These are phyloP conservation scores for Morpho deidamia DNA, from an alignment of 2,888 invertebrate species.

Conservation along the genomic window DNA sequence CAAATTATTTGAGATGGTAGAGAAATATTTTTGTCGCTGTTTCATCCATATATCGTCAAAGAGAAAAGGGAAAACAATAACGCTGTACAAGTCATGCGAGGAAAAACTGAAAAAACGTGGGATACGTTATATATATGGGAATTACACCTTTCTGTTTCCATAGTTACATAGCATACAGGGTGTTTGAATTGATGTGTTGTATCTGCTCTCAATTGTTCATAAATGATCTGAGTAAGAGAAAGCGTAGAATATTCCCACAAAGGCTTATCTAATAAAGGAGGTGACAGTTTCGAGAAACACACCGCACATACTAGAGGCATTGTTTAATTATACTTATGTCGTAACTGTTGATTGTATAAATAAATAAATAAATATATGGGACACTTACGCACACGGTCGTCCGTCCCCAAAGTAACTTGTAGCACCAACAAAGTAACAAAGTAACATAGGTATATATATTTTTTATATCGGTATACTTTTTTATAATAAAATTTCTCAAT, in stretches of 20 bases:
- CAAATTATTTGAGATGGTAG: not conserved
- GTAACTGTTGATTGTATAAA: too few species aligned
- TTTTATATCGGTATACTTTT: too few species aligned
- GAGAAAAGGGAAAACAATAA: conserved; percentile 32
- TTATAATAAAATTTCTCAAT: too few species aligned
- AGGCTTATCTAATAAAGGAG: conserved; percentile 43
- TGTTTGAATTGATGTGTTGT: not conserved
- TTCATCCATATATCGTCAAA: conserved; percentile 20
- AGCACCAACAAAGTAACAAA: too few species aligned
- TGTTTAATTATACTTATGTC: conserved; percentile 17
- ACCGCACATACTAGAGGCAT: conserved; percentile 10
- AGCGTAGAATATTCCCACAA: conserved; percentile 45
- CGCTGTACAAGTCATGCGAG: conserved; percentile 26
- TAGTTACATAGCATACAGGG: too few species aligned
- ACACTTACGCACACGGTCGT: too few species aligned
- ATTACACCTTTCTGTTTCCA: conserved; percentile 1
- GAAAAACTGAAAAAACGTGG: conserved; percentile 7
- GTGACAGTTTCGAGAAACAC: conserved; percentile 26
- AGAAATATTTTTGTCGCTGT: conserved; percentile 1
- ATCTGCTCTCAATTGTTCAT: conserved; percentile 29
- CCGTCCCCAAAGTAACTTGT: too few species aligned
- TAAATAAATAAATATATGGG: too few species aligned
- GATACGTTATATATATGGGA: conserved; percentile 4
- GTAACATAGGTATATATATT: too few species aligned
- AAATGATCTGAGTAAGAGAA: conserved; percentile 34